Base-by-base conservation (phyloP, 2,113 vertebrate species). In the Percopsis transmontana region DNA sequence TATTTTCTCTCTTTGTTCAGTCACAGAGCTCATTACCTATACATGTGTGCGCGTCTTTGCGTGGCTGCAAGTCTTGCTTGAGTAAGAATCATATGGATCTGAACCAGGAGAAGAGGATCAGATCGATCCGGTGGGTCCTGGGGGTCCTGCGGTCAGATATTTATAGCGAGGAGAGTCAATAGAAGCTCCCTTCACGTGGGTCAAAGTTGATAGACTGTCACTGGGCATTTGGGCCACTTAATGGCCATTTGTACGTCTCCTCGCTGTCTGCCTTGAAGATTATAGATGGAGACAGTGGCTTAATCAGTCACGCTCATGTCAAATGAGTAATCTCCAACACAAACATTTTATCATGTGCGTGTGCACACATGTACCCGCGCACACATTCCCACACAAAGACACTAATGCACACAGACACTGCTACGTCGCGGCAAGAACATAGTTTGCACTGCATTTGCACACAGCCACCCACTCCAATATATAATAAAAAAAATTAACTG, bases 121-220 rank as follows among this genome's bases (percentile, higher is more conserved):
- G 52, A 80, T 77, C 70, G 79, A 80, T 87, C 69, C 54, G 57
- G 54, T 67, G 52, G 40, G 27, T 84, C 83, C 70, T 62, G 55
- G 60, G 60, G 76, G 82, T 62, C 68, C 61, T 70, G 39, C 0
- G 19, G 68, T 76, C 71, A 81, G 64, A 70, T 79, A 87, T 74
- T 18, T 61, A 85, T 78, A 64, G 56, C 5, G 41, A 24, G 58
- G 41, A 48, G 73, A 78, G 60, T 83, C 83, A 80, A 83, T 83
- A 68, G 68, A 42, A 58, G 52, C 61, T 18, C 72, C 48, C 27
- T 62, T 44, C 65, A 48, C 19, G 48, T 52, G 40, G 68, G 78
- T 86, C 80, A 72, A 73, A 86, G 73, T 76, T 75, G 50, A 75
- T 11, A 15, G 24, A 76, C 47, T 62, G 77, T 77, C 73, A 78